Percentiles rank a stretch among this genome's conserved stretches.
Conservation (phyloP, 2,888 invertebrate genomes). For the Cantharis lateralis region DNA sequence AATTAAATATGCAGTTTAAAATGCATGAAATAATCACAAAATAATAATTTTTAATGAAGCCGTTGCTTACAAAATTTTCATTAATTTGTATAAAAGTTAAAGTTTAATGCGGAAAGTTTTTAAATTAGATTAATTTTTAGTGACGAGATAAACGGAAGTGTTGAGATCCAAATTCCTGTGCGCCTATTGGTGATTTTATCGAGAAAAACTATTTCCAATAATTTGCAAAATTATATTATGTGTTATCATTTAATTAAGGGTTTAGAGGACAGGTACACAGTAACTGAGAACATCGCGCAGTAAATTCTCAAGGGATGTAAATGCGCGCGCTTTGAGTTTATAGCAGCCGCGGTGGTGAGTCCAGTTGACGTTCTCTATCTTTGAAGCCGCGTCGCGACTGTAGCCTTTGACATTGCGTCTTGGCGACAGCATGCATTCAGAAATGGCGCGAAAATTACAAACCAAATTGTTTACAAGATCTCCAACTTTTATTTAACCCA, state of each 20-base stretch:
- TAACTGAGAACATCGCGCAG: conserved; percentile 44
- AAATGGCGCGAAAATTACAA: conserved; percentile 18
- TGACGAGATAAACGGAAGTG: neutral
- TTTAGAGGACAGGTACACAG: conserved; percentile 43
- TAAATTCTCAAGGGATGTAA: conserved; percentile 46
- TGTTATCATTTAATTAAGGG: conserved; percentile 45
- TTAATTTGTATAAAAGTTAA: neutral
- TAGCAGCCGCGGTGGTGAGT: conserved; percentile 39
- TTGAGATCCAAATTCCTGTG: neutral
- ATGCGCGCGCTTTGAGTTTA: conserved; percentile 49
- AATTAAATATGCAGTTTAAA: neutral
- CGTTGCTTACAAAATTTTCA: neutral
- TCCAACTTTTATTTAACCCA: neutral
- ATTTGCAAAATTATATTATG: conserved; percentile 23
- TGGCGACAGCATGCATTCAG: conserved; percentile 2
- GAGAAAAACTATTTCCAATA: neutral
- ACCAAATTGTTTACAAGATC: neutral
- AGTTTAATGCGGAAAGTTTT: neutral
- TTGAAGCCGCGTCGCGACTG: conserved; percentile 40
- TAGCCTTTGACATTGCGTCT: conserved; percentile 23
- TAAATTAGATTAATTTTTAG: neutral
- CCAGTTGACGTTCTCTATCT: conserved; percentile 38
- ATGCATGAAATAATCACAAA: neutral
- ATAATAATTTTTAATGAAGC: neutral
- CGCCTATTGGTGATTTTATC: neutral